phyloP scores from a whole-genome alignment of 1,140 invertebrate species.

The Arion vulgaris region DNA sequence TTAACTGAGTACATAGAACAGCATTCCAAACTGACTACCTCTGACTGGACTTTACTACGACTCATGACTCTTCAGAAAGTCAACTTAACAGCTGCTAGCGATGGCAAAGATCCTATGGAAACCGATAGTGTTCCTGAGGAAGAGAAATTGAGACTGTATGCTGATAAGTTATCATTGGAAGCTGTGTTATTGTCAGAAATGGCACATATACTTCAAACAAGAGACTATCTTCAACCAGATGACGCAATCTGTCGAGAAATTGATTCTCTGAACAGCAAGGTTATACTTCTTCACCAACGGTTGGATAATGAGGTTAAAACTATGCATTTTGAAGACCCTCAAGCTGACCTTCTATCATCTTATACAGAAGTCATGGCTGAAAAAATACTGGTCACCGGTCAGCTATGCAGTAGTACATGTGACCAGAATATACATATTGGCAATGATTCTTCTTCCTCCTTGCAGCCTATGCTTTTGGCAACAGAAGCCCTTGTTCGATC shows the following conservation, averaged over 20 bases:
- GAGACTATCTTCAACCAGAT: conserved; percentile 29
- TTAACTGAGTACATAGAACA: conserved; percentile 59
- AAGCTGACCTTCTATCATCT: conserved; percentile 54
- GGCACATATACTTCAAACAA: conserved; percentile 58
- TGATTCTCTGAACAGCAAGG: conserved; percentile 53
- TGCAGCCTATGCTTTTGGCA: conserved; percentile 59
- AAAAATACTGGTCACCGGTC: conserved; percentile 63
- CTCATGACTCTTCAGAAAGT: conserved; percentile 54
- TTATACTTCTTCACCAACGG: conserved; percentile 56
- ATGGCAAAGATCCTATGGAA: conserved; percentile 35
- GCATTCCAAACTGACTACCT: conserved; percentile 52
- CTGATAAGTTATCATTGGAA: conserved; percentile 65
- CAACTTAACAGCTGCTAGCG: background rate
- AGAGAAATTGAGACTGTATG: conserved; percentile 62
- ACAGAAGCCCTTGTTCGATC: conserved; percentile 62
- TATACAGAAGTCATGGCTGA: conserved; percentile 65
- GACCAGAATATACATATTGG: conserved; percentile 53
- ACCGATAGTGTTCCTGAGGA: conserved; percentile 29
- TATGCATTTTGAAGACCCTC: conserved; percentile 45
- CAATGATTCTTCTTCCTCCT: conserved; percentile 42
- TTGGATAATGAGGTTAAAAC: conserved; percentile 57
- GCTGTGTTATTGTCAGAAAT: conserved; percentile 66
- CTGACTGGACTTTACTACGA: conserved; percentile 61
- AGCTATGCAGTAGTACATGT: conserved; percentile 54
- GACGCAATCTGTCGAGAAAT: conserved; percentile 61